Percentiles rank a stretch among this genome's conserved stretches.
These are phyloP conservation scores for Urocolius indicus DNA, from an alignment of 2,113 vertebrate species.

Conservation along the genomic window DNA sequence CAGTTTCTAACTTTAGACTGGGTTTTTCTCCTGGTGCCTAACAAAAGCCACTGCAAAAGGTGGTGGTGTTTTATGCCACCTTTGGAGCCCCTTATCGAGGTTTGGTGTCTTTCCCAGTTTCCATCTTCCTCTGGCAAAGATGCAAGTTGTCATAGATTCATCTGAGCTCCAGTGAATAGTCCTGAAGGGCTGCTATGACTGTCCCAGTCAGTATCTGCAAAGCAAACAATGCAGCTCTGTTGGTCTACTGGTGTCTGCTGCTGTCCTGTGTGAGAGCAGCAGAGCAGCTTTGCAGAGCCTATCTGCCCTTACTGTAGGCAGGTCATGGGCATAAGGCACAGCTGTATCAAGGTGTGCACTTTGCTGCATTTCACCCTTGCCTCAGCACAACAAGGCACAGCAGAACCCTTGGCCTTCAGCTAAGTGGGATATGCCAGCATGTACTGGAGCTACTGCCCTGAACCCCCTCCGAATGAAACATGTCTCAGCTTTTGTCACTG, in stretches of 20 bases:
- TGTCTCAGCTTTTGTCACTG: background rate
- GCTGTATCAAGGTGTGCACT: background rate
- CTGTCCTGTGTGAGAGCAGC: background rate
- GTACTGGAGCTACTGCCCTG: background rate
- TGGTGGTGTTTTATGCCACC: background rate
- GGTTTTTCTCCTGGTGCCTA: background rate
- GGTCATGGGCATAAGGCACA: fast-evolving
- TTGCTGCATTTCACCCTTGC: background rate
- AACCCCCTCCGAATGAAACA: background rate
- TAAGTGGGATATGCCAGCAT: background rate
- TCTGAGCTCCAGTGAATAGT: background rate
- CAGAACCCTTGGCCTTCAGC: background rate
- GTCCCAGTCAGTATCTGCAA: background rate
- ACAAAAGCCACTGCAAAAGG: background rate
- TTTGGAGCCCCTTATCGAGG: background rate
- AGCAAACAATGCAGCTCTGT: background rate
- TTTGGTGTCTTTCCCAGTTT: background rate
- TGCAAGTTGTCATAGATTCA: background rate
- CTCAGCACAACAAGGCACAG: background rate
- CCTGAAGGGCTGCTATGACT: background rate
- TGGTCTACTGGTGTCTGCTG: background rate
- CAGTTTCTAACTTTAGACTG: background rate
- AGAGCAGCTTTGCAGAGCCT: background rate
- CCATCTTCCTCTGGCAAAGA: background rate
- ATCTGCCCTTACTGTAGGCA: fast-evolving